Evolutionary conservation across 2,113 vertebrate genomes (phyloP).

Genomic region (Myiagra hebetior): DNA sequence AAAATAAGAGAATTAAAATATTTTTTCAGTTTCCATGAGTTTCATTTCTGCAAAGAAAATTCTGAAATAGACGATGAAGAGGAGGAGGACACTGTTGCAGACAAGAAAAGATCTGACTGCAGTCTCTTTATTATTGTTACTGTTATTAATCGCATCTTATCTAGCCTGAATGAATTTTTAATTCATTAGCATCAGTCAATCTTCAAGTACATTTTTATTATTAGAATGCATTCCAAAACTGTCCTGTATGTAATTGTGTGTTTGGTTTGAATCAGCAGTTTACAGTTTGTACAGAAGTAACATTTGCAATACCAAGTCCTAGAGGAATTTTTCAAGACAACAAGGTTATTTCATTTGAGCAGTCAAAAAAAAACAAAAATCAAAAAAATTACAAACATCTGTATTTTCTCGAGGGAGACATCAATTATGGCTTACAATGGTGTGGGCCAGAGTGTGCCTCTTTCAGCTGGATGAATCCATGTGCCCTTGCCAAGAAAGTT

Average conservation of each 20-base stretch:
- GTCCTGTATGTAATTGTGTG: background rate
- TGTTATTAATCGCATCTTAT: background rate
- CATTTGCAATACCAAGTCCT: constrained; percentile 25
- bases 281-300: constrained; percentile 52
- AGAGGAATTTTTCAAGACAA: constrained; percentile 45
- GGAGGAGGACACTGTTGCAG: background rate
- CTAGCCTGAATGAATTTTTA: background rate
- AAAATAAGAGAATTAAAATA: background rate
- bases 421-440: constrained; percentile 38
- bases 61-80: background rate
- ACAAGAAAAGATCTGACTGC: background rate
- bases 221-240: constrained; percentile 10
- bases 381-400: constrained; percentile 63
- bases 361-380: background rate
- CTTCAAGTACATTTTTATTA: background rate
- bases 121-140: background rate
- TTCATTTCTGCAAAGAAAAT: background rate
- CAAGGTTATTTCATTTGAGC: constrained; percentile 32
- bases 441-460: constrained; percentile 48
- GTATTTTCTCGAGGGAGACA: constrained; percentile 51
- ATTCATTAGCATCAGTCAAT: background rate
- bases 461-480: constrained; percentile 54
- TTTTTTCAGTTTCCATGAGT: background rate
- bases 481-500: constrained; percentile 54
- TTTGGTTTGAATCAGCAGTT: constrained; percentile 50